Evolutionary conservation across 53 echinoderm and acorn worm genomes (phyloP).

Genomic region (Zoroaster sp.): DNA sequence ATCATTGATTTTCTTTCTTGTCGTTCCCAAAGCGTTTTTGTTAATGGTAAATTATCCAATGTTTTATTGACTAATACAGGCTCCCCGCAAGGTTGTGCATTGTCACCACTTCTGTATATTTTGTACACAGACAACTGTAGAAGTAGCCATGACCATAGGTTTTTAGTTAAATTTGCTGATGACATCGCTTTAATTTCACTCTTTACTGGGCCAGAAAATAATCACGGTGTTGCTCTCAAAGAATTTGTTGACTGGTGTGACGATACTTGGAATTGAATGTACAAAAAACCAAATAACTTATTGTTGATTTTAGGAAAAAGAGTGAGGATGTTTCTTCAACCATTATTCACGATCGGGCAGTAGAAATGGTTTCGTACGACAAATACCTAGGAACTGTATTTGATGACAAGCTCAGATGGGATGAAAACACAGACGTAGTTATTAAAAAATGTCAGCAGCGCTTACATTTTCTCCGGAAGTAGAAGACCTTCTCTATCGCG

Average conservation of each 20-base stretch:
- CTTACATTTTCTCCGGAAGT: too few species aligned
- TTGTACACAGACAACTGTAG: slow-evolving; percentile 27
- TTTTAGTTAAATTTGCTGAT: slow-evolving; percentile 21
- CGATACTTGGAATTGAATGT: slow-evolving; percentile 43
- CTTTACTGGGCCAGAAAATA: too few species aligned
- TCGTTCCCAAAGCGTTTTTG: slow-evolving; percentile 8
- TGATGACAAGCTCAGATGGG: too few species aligned
- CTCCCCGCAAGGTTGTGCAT: slow-evolving; percentile 43
- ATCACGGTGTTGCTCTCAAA: too few species aligned
- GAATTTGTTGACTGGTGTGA: too few species aligned
- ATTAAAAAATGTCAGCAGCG: too few species aligned
- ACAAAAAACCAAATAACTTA: slow-evolving; percentile 39
- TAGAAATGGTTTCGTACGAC: too few species aligned
- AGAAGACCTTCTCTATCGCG: neutral
- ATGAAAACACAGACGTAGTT: too few species aligned
- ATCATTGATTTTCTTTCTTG: neutral
- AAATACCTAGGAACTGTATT: too few species aligned
- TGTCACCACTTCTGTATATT: slow-evolving; percentile 25
- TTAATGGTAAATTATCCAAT: slow-evolving; percentile 7
- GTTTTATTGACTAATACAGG: slow-evolving; percentile 14
- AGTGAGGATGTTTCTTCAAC: too few species aligned
- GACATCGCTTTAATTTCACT: too few species aligned
- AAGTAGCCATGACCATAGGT: slow-evolving; percentile 2
- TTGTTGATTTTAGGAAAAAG: slow-evolving; percentile 38
- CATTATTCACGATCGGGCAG: too few species aligned